phyloP scores from a whole-genome alignment of 2,888 invertebrate species.

The Steinernema carpocapsae region DNA sequence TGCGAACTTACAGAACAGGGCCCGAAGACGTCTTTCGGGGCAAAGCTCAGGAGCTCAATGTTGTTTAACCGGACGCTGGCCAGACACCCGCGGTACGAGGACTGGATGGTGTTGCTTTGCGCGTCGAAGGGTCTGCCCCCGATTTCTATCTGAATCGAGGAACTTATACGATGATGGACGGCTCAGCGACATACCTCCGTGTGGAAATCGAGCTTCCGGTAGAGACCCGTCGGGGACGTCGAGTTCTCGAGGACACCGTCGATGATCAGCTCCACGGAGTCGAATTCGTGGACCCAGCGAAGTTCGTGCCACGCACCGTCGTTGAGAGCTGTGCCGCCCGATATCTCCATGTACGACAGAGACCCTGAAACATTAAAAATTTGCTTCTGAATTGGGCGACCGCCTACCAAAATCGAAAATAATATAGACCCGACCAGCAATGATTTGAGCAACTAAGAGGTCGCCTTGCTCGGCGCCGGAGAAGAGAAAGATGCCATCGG shows the following conservation, averaged over 20 bases:
- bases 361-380: slow-evolving; percentile 45
- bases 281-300: slow-evolving; percentile 66
- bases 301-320: slow-evolving; percentile 68
- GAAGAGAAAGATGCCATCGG: slow-evolving; percentile 65
- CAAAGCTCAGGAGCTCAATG: slow-evolving; percentile 57
- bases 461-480: slow-evolving; percentile 67
- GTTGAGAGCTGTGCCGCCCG: slow-evolving; percentile 63
- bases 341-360: slow-evolving; percentile 53
- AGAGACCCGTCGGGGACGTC: slow-evolving; percentile 64
- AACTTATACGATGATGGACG: no score
- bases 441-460: slow-evolving; percentile 63
- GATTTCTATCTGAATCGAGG: slow-evolving; percentile 57
- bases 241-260: slow-evolving; percentile 63
- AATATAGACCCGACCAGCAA: slow-evolving; percentile 61
- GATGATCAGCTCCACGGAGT: slow-evolving; percentile 62
- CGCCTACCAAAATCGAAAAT: slow-evolving; percentile 64
- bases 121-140: slow-evolving; percentile 64
- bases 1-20: background rate
- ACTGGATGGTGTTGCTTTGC: slow-evolving; percentile 56
- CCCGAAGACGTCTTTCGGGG: slow-evolving; percentile 49
- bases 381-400: background rate
- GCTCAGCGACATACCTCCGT: slow-evolving; percentile 45
- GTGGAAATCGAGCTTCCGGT: slow-evolving; percentile 67
- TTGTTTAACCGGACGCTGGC: slow-evolving; percentile 59
- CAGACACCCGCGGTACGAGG: slow-evolving; percentile 58